phyloP scores from a whole-genome alignment of 2,888 invertebrate species.

The Gasteruption jaculator region DNA sequence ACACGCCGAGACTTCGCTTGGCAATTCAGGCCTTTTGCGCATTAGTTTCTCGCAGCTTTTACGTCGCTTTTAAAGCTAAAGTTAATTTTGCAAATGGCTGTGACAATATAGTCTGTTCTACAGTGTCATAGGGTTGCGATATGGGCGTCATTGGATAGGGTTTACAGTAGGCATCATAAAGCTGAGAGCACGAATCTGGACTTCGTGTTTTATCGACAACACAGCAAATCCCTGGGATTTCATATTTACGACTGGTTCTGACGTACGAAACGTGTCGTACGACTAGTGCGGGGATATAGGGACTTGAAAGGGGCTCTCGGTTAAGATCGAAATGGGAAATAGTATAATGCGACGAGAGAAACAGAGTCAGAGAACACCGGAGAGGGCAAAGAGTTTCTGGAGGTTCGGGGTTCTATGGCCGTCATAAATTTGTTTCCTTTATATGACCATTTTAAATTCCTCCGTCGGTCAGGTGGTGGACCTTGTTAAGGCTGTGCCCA shows the following conservation, averaged over 20 bases:
- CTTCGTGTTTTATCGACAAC: constrained; percentile 30
- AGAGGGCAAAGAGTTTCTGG: background rate
- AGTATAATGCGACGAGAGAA: background rate
- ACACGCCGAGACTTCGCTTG: no score
- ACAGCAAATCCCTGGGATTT: constrained; percentile 28
- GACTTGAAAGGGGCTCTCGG: constrained; percentile 17
- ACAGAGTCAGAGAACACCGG: background rate
- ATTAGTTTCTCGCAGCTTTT: no score
- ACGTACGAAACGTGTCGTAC: constrained; percentile 13
- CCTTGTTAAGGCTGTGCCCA: constrained; percentile 31
- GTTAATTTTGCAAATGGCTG: no score
- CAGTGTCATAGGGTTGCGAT: no score
- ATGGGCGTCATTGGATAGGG: no score
- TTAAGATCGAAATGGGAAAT: background rate
- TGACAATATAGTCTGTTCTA: no score
- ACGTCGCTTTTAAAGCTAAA: no score
- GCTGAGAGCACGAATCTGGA: constrained; percentile 28
- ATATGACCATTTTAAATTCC: constrained; percentile 34
- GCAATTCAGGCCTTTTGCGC: no score
- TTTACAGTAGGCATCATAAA: constrained; percentile 25
- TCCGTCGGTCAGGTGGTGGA: constrained; percentile 30
- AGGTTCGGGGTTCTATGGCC: constrained; percentile 6
- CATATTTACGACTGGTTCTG: constrained; percentile 28
- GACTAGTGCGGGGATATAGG: constrained; percentile 5
- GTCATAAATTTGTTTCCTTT: constrained; percentile 37